Evolutionary conservation across 2,113 vertebrate genomes (phyloP), one percentile per base, ranked within the genome.

Genomic region (Lamprologus lemairii): DNA sequence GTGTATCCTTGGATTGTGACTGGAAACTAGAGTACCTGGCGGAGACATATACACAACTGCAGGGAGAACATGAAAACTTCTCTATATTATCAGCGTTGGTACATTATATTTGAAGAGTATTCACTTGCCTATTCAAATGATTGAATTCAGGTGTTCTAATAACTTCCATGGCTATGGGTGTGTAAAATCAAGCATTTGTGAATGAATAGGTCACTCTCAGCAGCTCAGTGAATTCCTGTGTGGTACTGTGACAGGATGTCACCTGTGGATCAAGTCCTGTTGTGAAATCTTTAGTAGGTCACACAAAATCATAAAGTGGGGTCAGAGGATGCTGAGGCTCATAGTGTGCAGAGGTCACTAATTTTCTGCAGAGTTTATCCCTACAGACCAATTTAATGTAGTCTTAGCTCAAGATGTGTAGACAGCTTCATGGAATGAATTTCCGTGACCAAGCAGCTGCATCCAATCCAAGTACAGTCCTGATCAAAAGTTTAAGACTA

Each of bases 401-500:
- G 31, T 35, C 0, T 63, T 35, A 65, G 17, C 1, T 35, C 3
- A n/a, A 65, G 10, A 65, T 65, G 3, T 35, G 31, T 65, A 35
- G 60, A 65, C 60, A 35, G 17, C 17, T 65, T 65, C 60, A n/a
- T 35, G 31, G 4, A 35, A 65, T 65, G 31, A 11, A 65, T n/a
- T 65, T 65, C 17, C 1, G 4, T 35, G 2, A 35, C 31, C 60
- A 65, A 35, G 31, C 31, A 65, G 31, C 31, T 65, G 31, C 6
- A 65, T 65, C 60, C 60, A 65, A 7, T 65, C 60, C 9, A n/a
- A 65, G 31, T 35, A n/a, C 31, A 35, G 31, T 35, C 17, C 31
- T 35, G 31, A 0, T 63, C 0, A 35, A 63, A 63, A 33, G 5
- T 63, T 63, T 63, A 63, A 63, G 9, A 19, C 6, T 0, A 35